phyloP scores from a whole-genome alignment of 2,113 vertebrate genomes.

The Odocoileus virginianus region DNA sequence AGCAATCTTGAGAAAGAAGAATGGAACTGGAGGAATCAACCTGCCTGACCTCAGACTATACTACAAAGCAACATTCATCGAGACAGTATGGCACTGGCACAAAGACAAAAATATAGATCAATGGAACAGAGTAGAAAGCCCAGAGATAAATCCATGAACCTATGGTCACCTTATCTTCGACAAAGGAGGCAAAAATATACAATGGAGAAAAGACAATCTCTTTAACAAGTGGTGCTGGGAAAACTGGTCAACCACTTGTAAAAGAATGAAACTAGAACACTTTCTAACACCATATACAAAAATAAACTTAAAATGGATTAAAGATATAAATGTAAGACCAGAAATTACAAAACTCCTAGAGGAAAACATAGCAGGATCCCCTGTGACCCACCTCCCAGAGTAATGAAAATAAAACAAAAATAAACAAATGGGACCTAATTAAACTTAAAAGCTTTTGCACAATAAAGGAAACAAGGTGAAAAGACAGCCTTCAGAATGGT shows the following conservation, averaged over 20 bases:
- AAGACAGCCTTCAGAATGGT: background rate
- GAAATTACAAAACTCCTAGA: background rate
- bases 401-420: background rate
- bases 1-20: background rate
- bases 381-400: background rate
- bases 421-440: background rate
- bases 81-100: background rate
- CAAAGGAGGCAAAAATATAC: background rate
- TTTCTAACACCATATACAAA: background rate
- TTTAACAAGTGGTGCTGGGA: background rate
- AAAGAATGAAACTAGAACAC: background rate
- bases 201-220: accelerated
- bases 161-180: background rate
- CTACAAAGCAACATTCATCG: background rate
- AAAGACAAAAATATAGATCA: background rate
- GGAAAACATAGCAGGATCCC: background rate
- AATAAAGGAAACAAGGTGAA: background rate
- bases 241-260: background rate
- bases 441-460: background rate
- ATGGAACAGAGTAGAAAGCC: background rate
- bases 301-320: background rate
- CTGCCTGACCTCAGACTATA: background rate
- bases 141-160: accelerated
- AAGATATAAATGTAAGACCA: background rate
- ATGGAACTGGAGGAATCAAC: background rate